Evolutionary conservation across 2,797 vertebrate genomes (phyloP).

Genomic region (Poecilia velifera): DNA sequence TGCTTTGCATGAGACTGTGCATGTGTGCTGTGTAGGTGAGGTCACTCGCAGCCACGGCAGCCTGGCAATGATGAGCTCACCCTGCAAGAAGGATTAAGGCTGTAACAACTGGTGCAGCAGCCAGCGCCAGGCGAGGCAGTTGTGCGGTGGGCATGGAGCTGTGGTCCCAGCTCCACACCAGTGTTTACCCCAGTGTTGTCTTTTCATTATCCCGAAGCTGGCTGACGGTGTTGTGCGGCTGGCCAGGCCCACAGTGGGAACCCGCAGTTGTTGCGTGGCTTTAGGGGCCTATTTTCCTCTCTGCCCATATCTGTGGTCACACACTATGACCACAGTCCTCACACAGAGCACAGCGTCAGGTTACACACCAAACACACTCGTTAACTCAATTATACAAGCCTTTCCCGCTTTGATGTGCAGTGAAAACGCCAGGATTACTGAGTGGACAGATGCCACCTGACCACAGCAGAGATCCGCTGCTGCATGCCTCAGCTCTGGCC

Average conservation of each 20-base stretch:
- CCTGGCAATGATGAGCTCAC: slow-evolving; percentile 74
- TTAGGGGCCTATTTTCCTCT: slow-evolving; percentile 42
- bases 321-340: slow-evolving; percentile 51
- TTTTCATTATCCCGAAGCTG: slow-evolving; percentile 69
- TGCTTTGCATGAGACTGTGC: slow-evolving; percentile 44
- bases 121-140: slow-evolving; percentile 69
- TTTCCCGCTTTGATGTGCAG: slow-evolving; percentile 66
- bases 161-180: slow-evolving; percentile 49
- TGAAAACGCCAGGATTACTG: slow-evolving; percentile 65
- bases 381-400: slow-evolving; percentile 79
- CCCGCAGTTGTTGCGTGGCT: slow-evolving; percentile 74
- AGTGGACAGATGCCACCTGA: slow-evolving; percentile 70
- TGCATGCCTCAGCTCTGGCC: slow-evolving; percentile 46
- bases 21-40: slow-evolving; percentile 49
- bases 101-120: slow-evolving; percentile 73
- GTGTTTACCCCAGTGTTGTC: slow-evolving; percentile 69
- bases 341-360: slow-evolving; percentile 57
- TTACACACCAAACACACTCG: slow-evolving; percentile 74
- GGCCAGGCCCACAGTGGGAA: slow-evolving; percentile 67
- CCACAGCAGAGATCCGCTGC: slow-evolving; percentile 56
- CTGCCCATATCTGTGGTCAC: slow-evolving; percentile 56
- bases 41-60: slow-evolving; percentile 64
- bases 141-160: slow-evolving; percentile 50
- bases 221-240: slow-evolving; percentile 31
- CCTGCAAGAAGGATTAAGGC: slow-evolving; percentile 74